These are phyloP conservation scores for Heliconius ismenius DNA, from an alignment of 2,888 invertebrate genomes.

Conservation along the genomic window DNA sequence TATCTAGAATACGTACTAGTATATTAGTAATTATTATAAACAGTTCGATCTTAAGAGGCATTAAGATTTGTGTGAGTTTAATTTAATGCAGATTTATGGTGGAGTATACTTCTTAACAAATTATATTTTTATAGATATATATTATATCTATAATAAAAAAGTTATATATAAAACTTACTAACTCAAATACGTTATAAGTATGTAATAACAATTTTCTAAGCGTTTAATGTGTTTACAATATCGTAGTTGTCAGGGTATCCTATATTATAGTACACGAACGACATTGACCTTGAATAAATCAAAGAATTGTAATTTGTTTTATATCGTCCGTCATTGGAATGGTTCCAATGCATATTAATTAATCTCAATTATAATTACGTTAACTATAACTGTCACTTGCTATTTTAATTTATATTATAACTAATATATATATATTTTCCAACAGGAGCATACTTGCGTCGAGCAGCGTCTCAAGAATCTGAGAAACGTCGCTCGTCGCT, in stretches of 20 bases:
- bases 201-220: background rate
- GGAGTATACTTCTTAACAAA: background rate
- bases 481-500: slow-evolving; percentile 90
- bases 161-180: too few relatives aligned
- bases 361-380: background rate
- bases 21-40: slow-evolving; percentile 3
- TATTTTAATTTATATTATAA: background rate
- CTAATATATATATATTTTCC: slow-evolving; percentile 40
- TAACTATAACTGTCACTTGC: background rate
- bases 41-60: background rate
- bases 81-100: background rate
- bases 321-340: background rate
- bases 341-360: background rate
- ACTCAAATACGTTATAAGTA: too few relatives aligned
- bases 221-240: background rate
- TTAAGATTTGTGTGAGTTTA: slow-evolving; percentile 8
- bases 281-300: background rate
- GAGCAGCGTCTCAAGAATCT: slow-evolving; percentile 88
- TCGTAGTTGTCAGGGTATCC: background rate
- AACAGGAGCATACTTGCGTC: slow-evolving; percentile 88
- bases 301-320: background rate
- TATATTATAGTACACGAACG: background rate
- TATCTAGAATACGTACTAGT: background rate
- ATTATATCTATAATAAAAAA: too few relatives aligned
- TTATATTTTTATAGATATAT: too few relatives aligned